Evolutionary conservation across 1,140 invertebrate genomes (phyloP).

Genomic region (Danaus melanippus): DNA sequence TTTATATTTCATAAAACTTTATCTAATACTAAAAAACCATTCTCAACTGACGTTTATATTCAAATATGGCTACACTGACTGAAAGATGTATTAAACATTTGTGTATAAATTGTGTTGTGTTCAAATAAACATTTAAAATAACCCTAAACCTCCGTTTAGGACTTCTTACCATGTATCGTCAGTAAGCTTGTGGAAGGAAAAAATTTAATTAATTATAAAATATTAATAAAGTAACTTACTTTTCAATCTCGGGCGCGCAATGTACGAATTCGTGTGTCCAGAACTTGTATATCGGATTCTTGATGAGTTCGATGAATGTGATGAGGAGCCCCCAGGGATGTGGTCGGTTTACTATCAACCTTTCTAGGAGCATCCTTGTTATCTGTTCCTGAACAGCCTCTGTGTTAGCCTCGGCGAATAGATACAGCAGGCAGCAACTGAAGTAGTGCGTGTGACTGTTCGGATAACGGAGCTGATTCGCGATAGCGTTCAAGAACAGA

Average conservation of each 20-base stretch:
- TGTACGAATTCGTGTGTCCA: constrained; percentile 99
- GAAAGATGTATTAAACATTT: too few species aligned
- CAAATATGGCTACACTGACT: too few species aligned
- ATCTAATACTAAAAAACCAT: neutral
- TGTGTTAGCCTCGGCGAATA: constrained; percentile 98
- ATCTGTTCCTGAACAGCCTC: constrained; percentile 96
- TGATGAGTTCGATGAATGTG: constrained; percentile 99
- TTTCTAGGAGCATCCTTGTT: constrained; percentile 94
- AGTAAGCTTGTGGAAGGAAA: neutral
- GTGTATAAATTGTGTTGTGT: too few species aligned
- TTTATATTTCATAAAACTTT: neutral
- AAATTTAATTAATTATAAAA: constrained; percentile 27
- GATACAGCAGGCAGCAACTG: constrained; percentile 95
- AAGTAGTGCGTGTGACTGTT: constrained; percentile 99
- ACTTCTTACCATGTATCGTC: too few species aligned
- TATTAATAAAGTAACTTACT: constrained; percentile 74
- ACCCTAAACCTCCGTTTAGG: too few species aligned
- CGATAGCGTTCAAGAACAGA: constrained; percentile 97
- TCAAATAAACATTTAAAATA: too few species aligned
- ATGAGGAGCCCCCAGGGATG: constrained; percentile 99
- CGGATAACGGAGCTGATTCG: constrained; percentile 98
- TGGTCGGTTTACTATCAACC: constrained; percentile 97
- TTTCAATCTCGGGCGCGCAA: constrained; percentile 98
- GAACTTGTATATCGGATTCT: constrained; percentile 99
- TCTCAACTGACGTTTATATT: too few species aligned